Evolutionary conservation across 2,797 vertebrate species (phyloP).

Genomic region (Meda fulgida): DNA sequence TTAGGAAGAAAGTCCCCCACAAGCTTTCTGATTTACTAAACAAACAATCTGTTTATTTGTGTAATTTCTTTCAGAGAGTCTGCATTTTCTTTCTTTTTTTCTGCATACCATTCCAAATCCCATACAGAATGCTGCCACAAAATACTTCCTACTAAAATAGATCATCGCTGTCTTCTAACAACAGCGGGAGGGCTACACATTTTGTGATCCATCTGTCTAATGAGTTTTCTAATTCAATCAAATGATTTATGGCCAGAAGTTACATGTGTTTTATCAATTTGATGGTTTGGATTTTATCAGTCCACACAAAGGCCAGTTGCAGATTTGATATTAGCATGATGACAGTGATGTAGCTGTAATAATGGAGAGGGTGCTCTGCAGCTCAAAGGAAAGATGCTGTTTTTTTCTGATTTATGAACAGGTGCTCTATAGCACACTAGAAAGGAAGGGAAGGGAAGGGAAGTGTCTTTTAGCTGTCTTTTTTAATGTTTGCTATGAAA

Average conservation of each 20-base stretch:
- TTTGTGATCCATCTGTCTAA: slow-evolving; percentile 8
- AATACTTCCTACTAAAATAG: neutral
- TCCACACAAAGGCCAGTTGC: slow-evolving; percentile 2
- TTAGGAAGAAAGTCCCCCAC: neutral
- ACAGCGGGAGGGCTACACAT: neutral
- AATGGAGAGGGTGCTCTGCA: neutral
- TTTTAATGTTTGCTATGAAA: too few relatives aligned
- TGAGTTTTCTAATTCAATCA: neutral
- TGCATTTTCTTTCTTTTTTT: too few relatives aligned
- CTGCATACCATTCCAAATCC: neutral
- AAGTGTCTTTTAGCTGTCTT: neutral
- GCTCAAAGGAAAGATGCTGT: neutral
- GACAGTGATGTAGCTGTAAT: neutral
- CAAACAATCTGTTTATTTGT: neutral
- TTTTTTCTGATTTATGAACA: slow-evolving; percentile 8
- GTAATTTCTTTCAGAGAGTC: neutral
- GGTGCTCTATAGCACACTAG: neutral
- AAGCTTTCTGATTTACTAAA: neutral
- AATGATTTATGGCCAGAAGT: slow-evolving; percentile 7
- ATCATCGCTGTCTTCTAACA: neutral
- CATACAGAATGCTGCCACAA: neutral
- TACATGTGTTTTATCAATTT: neutral
- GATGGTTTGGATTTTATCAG: neutral
- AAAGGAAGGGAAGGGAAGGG: neutral
- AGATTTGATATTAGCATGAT: slow-evolving; percentile 17